phyloP scores from a whole-genome alignment of 2,113 vertebrate species.

The Colossoma macropomum region DNA sequence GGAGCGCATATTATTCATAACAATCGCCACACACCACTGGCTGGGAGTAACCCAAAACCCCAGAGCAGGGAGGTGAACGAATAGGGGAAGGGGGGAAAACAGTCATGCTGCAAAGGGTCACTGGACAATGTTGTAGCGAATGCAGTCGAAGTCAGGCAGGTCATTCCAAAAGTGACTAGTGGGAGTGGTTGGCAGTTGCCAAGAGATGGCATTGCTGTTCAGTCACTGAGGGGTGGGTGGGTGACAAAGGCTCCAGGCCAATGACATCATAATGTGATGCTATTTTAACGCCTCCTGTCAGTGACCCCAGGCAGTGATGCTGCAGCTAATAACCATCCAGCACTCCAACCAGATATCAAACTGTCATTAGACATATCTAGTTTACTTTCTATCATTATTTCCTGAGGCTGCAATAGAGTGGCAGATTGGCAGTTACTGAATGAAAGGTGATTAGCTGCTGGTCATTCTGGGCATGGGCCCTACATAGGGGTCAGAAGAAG shows the following conservation, averaged over 20 bases:
- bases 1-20: constrained; percentile 63
- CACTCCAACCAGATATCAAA: constrained; percentile 36
- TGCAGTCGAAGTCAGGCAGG: constrained; percentile 1
- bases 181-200: constrained; percentile 19
- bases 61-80: constrained; percentile 32
- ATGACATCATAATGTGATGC: constrained; percentile 57
- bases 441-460: constrained; percentile 38
- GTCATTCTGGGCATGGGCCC: not conserved
- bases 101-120: constrained; percentile 31
- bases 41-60: constrained; percentile 56
- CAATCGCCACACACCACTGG: constrained; percentile 56
- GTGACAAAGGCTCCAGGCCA: not conserved
- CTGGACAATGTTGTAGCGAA: constrained; percentile 21
- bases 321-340: constrained; percentile 44
- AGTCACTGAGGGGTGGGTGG: constrained; percentile 3
- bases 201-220: constrained; percentile 6
- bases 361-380: constrained; percentile 53
- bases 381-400: constrained; percentile 1
- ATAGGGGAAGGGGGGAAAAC: constrained; percentile 34
- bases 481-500: not conserved
- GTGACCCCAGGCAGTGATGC: constrained; percentile 41
- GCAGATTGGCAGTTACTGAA: constrained; percentile 45
- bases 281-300: constrained; percentile 52
- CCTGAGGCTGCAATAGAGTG: constrained; percentile 32
- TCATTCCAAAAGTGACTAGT: not conserved